Evolutionary conservation across 2,888 invertebrate species (phyloP), one percentile per base, ranked within the genome.

Genomic region (Ennomos erosarius): DNA sequence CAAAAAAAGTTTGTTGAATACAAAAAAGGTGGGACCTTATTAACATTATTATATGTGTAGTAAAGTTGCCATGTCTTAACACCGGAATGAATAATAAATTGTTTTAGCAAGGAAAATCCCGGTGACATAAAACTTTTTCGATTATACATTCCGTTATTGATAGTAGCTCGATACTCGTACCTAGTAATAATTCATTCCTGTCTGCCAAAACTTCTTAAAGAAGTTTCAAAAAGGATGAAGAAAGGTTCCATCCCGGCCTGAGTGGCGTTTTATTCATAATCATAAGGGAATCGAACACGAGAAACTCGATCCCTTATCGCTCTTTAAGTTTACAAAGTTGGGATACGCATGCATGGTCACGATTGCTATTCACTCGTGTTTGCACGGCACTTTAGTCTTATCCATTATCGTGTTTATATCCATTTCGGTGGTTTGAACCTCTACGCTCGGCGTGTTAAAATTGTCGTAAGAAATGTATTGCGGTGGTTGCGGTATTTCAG

Each of bases 391-490:
- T 77, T 89, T 89, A 9, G 84, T 78, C 81, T 91, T 91, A 67
- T 90, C 89, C 10, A 85, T 80, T 59, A 90, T 82, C n/a, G 89
- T 88, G 73, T 88, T 90, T 64, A 92, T 85, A 67, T 91, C 92
- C 83, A 90, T 87, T 59, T 90, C 89, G 1, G 88, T 87, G 0
- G 88, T 84, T 66, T 89, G 90, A 40, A 82, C 84, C 43, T 90
- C 91, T 37, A 85, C 82, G 59, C 76, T 83, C 8, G 89, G 85
- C 10, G 85, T 81, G 44, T 86, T 84, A 55, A 91, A 92, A 74
- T 92, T 90, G 67, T 92, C 90, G 64, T 97, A 97, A 26, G 97
- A 96, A 75, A 97, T 95, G 82, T 96, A 97, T 76, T 97, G 96
- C 8, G 96, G 96, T 10, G 96, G 95, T 75, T 95, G 93, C 67